Evolutionary conservation across 2,113 vertebrate species (phyloP), one percentile per base, ranked within the genome.

Genomic region (Diphyllodes magnificus): DNA sequence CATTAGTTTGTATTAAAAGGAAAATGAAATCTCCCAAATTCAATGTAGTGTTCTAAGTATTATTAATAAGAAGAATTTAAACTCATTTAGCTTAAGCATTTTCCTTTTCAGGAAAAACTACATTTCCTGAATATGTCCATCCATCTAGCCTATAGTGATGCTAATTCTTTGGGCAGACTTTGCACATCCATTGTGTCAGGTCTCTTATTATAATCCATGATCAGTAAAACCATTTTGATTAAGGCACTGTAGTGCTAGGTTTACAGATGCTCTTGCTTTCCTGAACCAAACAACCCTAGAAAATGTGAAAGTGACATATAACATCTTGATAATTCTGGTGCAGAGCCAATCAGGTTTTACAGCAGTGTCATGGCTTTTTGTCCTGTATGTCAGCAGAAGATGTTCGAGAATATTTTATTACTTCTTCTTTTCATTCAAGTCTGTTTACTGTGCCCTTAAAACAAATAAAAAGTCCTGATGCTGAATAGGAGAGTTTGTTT

Each of bases 181-280:
- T 94, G 78, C 83, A 78, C 70, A 86, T 88, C 92, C 76, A 72
- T 96, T 96, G 83, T 83, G 77, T 90, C 76, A 86, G 51, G 59
- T 95, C 72, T 90, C 91, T 93, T 73, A 51, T 93, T 95, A 88
- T 84, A 97, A 95, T 94, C 78, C 90, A 87, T 8, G 10, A 76
- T 92, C 91, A 93, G 82, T 96, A 95, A 92, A 97, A 91, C 92
- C 86, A 75, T 95, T 97, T 92, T 97, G 90, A 95, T 97, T 96
- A 95, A 95, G 51, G 68, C 24, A 4, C 23, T 88, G 22, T 86
- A 69, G 76, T 82, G 73, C 71, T 89, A 60, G 54, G 60, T 92
- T 93, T 96, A 93, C 73, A 77, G 56, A 95, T 88, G 86, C 85
- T 91, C 16, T 81, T 92, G 40, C 91, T 92, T 97, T 88, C 75